These are phyloP conservation scores for Phoxinus phoxinus DNA, from an alignment of 2,113 vertebrate genomes.

Conservation along the genomic window DNA sequence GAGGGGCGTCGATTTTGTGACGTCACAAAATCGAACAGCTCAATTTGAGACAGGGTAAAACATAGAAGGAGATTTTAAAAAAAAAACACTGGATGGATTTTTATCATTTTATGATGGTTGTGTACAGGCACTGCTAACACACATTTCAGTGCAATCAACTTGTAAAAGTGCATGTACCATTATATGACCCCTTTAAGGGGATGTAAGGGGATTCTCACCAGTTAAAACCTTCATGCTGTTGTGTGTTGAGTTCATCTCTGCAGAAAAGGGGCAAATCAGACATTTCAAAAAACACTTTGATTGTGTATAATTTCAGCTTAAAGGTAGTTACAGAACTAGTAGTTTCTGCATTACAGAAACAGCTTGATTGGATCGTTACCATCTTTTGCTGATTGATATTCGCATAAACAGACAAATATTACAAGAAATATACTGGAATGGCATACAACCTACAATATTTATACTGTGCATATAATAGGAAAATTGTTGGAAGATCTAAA, in stretches of 20 bases:
- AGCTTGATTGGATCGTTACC: not conserved
- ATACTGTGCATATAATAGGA: not conserved
- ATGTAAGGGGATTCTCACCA: constrained; percentile 62
- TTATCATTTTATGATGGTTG: too few species aligned
- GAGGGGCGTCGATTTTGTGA: too few species aligned
- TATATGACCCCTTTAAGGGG: too few species aligned
- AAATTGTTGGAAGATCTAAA: not conserved
- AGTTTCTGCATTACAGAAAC: not conserved
- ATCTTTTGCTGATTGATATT: not conserved
- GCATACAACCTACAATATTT: not conserved
- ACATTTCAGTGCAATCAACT: too few species aligned
- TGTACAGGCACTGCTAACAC: too few species aligned
- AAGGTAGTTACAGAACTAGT: too few species aligned
- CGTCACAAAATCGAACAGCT: too few species aligned
- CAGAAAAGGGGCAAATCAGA: not conserved
- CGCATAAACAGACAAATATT: not conserved
- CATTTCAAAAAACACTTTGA: not conserved
- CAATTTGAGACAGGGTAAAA: too few species aligned
- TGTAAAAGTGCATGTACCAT: too few species aligned
- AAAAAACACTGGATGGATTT: too few species aligned
- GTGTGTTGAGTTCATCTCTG: constrained; percentile 66
- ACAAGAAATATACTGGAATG: not conserved
- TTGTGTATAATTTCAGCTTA: not conserved
- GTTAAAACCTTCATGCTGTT: constrained; percentile 74
- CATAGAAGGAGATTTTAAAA: too few species aligned